Percentiles rank a stretch among this genome's conserved stretches.
Evolutionary conservation across 2,888 invertebrate species (phyloP).

Genomic region (Epirrhoe tristata): DNA sequence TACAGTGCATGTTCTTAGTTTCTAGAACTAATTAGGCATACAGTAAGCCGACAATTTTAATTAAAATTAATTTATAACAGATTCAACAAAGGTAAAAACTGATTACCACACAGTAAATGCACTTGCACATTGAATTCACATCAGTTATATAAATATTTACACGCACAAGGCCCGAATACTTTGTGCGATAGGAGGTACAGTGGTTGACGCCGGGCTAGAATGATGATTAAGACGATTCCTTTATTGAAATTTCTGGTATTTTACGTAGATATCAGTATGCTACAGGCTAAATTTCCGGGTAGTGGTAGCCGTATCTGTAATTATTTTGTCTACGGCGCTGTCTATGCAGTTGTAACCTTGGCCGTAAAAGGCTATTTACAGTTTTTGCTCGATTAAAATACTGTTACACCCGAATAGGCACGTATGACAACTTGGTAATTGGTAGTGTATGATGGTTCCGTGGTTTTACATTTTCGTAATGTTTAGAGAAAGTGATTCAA

Average conservation of each 20-base stretch:
- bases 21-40: not conserved
- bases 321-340: constrained; percentile 36
- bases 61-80: not conserved
- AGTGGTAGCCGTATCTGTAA: constrained; percentile 9
- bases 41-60: not conserved
- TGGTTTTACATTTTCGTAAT: constrained; percentile 18
- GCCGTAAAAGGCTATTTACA: constrained; percentile 33
- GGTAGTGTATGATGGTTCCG: constrained; percentile 28
- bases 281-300: constrained; percentile 16
- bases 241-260: too few relatives aligned
- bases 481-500: constrained; percentile 1
- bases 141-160: too few relatives aligned
- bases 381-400: constrained; percentile 38
- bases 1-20: not conserved
- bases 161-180: too few relatives aligned
- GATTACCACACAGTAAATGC: not conserved
- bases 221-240: too few relatives aligned
- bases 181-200: too few relatives aligned
- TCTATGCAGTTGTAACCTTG: constrained; percentile 41
- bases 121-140: too few relatives aligned
- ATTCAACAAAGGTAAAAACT: not conserved
- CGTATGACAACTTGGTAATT: constrained; percentile 39
- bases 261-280: too few relatives aligned
- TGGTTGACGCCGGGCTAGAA: too few relatives aligned
- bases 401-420: constrained; percentile 42